A percentile compares a stretch with the other conserved stretches of the same genome.
These are phyloP conservation scores for Crocallis elinguaria DNA, from an alignment of 2,888 invertebrate species.

Conservation along the genomic window DNA sequence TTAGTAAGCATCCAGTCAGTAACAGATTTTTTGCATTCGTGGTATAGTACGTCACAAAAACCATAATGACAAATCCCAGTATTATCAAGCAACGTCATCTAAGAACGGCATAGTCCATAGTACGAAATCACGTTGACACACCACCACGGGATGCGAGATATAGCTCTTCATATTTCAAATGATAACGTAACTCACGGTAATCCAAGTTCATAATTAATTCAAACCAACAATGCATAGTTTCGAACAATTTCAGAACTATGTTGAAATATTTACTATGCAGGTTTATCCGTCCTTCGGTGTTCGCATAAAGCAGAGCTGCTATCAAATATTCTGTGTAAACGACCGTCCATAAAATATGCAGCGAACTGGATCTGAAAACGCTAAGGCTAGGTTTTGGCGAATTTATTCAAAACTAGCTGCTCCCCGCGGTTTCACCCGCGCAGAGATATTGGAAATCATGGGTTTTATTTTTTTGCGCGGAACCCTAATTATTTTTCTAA, in stretches of 20 bases:
- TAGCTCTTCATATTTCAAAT: neutral
- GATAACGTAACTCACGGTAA: neutral
- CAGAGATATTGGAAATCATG: no score
- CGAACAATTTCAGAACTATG: conserved; percentile 22
- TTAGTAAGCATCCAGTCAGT: no score
- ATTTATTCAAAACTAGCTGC: conserved; percentile 46
- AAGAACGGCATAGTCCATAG: no score
- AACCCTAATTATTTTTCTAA: no score
- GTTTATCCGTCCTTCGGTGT: conserved; percentile 39
- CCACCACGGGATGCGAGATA: neutral
- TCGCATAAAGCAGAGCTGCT: conserved; percentile 50
- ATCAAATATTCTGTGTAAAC: conserved; percentile 72
- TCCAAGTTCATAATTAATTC: neutral
- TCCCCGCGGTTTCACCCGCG: no score
- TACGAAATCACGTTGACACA: neutral
- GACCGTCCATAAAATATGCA: conserved; percentile 70
- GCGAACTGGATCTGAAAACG: conserved; percentile 36
- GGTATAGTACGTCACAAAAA: no score
- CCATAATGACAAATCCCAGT: no score
- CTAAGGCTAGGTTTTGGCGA: conserved; percentile 46
- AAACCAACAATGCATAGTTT: conserved; percentile 15
- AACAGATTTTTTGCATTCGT: no score
- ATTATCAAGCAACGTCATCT: no score
- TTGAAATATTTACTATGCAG: conserved; percentile 36
- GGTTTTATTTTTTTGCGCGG: no score